Evolutionary conservation across 2,113 vertebrate species (phyloP), one percentile per base, ranked within the genome.

Genomic region (Sporophila hypoxantha): DNA sequence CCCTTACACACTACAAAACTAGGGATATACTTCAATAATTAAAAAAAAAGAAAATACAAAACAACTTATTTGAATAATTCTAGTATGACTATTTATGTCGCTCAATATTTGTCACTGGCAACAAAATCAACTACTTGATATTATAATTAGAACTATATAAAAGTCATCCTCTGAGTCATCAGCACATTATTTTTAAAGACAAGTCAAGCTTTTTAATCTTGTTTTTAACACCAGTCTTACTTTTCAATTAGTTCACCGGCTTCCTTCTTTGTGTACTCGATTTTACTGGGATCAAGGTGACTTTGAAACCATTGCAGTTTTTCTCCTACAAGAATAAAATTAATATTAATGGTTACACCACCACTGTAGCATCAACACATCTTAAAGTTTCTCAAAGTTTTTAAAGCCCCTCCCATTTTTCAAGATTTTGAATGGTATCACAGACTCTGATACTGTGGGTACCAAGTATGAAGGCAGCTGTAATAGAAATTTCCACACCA

Each of bases 291-390:
- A 71, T 99, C 98, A 89, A 99, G 94, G 61, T 98, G 97, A 94
- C 76, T 97, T 90, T 99, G 98, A 97, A 99, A 99, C 99, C 99
- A 99, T 46, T 97, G 85, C 57, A 99, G 96, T 92, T 98, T 99
- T 94, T 99, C 99, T 86, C 99, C 99, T 99, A 74, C 17, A 92
- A 87, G 74, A 78, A 94, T n/a, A 93, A 92, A 87, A 14, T 53
- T 23, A 53, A 42, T 11, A 37, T 91, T 83, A 91, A 44, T 46
- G 17, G 74, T 47, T 69, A 66, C 3, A 34, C 9, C 36, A 78
- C 10, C 52, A 73, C 42, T 47, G 17, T 32, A 47, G 61, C 32
- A 46, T 11, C 25, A 75, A 75, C 9, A 82, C 2, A 73, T 10
- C 69, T 26, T 46, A 23, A 66, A 80, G 9, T 26, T 79, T 29